A percentile compares a stretch with the other conserved stretches of the same genome.
Evolutionary conservation across 1,140 invertebrate species (phyloP).

Genomic region (Ceratina australensis): DNA sequence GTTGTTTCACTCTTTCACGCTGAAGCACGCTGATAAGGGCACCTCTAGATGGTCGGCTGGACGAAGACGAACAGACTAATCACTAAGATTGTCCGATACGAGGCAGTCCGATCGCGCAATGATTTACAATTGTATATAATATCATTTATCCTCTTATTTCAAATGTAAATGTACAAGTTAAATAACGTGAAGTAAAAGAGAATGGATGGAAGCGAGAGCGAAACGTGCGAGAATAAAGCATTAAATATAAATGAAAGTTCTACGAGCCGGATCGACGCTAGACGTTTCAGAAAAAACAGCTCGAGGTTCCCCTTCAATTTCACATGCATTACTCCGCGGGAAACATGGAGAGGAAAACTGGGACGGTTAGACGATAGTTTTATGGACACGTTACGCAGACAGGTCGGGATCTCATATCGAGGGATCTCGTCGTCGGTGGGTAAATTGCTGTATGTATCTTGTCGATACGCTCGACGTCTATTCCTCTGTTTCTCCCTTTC

Average conservation of each 20-base stretch:
- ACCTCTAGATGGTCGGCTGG: constrained; percentile 45
- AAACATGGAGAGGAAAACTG: too few relatives aligned
- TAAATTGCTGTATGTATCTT: constrained; percentile 24
- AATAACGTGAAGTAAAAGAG: too few relatives aligned
- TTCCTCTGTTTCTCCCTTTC: background rate
- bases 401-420: constrained; percentile 33
- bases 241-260: too few relatives aligned
- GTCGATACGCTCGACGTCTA: constrained; percentile 12
- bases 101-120: background rate
- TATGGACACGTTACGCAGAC: constrained; percentile 7
- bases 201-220: too few relatives aligned
- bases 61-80: constrained; percentile 37
- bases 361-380: constrained; percentile 31
- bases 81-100: background rate
- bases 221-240: too few relatives aligned
- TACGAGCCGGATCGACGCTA: too few relatives aligned
- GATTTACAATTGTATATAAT: too few relatives aligned
- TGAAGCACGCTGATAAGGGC: constrained; percentile 56
- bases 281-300: background rate
- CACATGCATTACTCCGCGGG: background rate
- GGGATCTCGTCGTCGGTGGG: constrained; percentile 10
- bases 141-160: too few relatives aligned
- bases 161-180: too few relatives aligned
- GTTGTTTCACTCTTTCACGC: constrained; percentile 56
- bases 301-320: background rate